phyloP scores from a whole-genome alignment of 2,797 vertebrate genomes.

The Phataginus tricuspis region DNA sequence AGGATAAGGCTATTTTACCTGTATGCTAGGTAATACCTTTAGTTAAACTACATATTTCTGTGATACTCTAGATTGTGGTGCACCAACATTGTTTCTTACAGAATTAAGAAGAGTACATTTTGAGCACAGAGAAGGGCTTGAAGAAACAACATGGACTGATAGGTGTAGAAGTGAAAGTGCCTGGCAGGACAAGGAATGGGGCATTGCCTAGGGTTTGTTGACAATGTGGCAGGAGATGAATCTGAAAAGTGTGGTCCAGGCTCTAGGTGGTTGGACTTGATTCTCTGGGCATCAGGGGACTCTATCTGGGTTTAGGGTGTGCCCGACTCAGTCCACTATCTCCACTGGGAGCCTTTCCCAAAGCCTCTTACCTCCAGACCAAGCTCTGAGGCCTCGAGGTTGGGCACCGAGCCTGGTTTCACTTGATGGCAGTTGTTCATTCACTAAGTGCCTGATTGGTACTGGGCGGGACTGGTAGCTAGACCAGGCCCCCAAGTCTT shows the following conservation, averaged over 20 bases:
- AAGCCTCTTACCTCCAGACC: background rate
- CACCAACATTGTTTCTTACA: background rate
- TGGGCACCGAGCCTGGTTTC: background rate
- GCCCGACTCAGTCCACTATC: background rate
- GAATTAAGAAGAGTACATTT: background rate
- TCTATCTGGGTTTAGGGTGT: background rate
- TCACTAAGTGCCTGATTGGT: background rate
- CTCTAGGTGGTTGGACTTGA: background rate
- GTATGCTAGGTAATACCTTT: background rate
- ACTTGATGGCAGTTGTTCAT: background rate
- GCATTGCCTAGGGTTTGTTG: background rate
- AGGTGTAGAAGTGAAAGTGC: background rate
- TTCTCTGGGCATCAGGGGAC: background rate
- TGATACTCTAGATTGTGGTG: background rate
- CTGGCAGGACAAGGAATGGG: background rate
- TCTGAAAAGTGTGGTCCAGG: background rate
- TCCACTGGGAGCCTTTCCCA: background rate
- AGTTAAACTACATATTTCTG: background rate
- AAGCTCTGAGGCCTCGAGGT: background rate
- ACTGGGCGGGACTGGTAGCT: background rate
- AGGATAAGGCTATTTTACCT: conserved; percentile 16
- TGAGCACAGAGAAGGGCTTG: background rate
- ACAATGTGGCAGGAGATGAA: background rate
- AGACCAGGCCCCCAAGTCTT: background rate
- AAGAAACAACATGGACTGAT: background rate